These are phyloP conservation scores for Triplophysa bombifrons DNA, from an alignment of 2,797 vertebrate species.

Conservation along the genomic window DNA sequence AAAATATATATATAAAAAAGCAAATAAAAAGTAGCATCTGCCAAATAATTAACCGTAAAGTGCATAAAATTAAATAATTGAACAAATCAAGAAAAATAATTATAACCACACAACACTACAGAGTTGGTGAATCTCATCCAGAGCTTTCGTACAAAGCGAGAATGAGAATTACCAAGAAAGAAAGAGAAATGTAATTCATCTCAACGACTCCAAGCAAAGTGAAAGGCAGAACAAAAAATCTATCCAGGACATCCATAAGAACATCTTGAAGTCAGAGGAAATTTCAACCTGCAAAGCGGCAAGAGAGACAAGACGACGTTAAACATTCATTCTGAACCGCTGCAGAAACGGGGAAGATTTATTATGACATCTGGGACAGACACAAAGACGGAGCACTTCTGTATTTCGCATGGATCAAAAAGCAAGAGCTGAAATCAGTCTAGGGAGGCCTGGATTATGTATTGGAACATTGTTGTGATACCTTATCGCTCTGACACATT, in stretches of 20 bases:
- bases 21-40: too few species aligned
- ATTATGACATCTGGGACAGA: constrained; percentile 51
- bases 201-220: not conserved
- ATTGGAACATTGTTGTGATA: constrained; percentile 53
- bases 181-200: constrained; percentile 36
- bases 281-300: constrained; percentile 26
- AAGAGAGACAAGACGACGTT: constrained; percentile 32
- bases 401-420: constrained; percentile 51
- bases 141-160: not conserved
- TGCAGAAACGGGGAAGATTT: constrained; percentile 50
- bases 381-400: constrained; percentile 48
- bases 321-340: constrained; percentile 48
- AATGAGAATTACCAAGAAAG: not conserved
- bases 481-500: constrained; percentile 64
- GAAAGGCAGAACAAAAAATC: constrained; percentile 8
- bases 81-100: not conserved
- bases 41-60: too few species aligned
- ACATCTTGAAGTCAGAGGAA: constrained; percentile 47
- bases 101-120: not conserved
- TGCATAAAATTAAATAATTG: not conserved
- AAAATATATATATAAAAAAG: too few species aligned
- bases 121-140: constrained; percentile 26
- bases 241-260: constrained; percentile 37
- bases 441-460: constrained; percentile 61
- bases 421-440: constrained; percentile 44